phyloP scores from a whole-genome alignment of 2,797 vertebrate species.

The Thamnophis elegans region DNA sequence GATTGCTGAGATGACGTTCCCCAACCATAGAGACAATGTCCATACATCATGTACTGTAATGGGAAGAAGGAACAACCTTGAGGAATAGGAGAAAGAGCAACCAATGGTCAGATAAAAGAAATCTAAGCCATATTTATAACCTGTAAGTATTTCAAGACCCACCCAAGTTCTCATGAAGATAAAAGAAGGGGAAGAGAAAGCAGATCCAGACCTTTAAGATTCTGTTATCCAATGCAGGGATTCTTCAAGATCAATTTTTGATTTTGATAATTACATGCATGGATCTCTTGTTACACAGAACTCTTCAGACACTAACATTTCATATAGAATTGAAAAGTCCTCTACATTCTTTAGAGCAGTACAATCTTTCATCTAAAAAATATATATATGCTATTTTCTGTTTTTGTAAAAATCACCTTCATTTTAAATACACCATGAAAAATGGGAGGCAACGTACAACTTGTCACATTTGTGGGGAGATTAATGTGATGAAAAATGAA shows the following conservation, averaged over 20 bases:
- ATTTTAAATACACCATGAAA: not conserved
- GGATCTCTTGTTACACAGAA: not conserved
- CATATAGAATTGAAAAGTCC: not conserved
- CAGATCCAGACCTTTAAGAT: not conserved
- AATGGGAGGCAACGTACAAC: not conserved
- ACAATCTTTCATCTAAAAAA: conserved; percentile 7
- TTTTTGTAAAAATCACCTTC: not conserved
- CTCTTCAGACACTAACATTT: not conserved
- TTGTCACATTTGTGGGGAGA: not conserved
- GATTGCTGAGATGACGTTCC: not conserved
- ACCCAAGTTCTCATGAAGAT: not conserved
- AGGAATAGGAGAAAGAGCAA: not conserved
- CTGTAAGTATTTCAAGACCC: not conserved
- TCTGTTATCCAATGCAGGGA: not conserved
- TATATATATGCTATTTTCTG: not conserved
- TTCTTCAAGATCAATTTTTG: not conserved
- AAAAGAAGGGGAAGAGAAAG: not conserved
- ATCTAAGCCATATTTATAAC: not conserved
- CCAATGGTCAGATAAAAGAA: not conserved
- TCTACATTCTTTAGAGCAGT: not conserved
- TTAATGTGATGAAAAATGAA: not conserved
- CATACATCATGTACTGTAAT: not conserved
- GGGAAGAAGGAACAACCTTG: not conserved
- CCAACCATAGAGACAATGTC: not conserved
- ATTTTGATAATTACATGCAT: not conserved